Percentiles rank a stretch among this genome's conserved stretches.
These are phyloP conservation scores for Masnerella sp. DNA, from an alignment of 2,888 invertebrate genomes.

Conservation along the genomic window DNA sequence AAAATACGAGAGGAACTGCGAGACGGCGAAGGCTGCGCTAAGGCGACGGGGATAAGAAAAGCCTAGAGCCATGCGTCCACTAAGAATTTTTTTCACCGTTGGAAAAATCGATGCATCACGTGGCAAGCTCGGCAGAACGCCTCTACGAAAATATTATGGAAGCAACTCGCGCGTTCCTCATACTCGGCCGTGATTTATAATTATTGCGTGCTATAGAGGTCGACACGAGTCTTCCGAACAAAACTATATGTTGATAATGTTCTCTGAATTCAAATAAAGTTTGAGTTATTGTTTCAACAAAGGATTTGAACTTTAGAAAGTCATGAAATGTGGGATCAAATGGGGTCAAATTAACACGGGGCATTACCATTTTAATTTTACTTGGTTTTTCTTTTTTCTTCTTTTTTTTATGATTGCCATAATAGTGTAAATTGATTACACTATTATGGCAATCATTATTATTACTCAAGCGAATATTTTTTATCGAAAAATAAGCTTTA, in stretches of 20 bases:
- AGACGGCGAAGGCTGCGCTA: neutral
- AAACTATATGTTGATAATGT: constrained; percentile 13
- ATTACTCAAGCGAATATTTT: too few relatives aligned
- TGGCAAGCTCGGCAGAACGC: neutral
- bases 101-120: constrained; percentile 15
- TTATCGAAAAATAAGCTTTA: too few relatives aligned
- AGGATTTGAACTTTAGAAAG: too few relatives aligned
- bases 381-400: too few relatives aligned
- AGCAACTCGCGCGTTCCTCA: neutral
- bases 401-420: too few relatives aligned
- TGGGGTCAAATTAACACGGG: neutral
- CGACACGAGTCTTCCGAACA: constrained; percentile 10
- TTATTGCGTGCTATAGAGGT: constrained; percentile 7
- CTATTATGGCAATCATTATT: too few relatives aligned
- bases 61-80: neutral
- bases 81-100: neutral
- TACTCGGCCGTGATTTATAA: constrained; percentile 8
- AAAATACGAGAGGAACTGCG: constrained; percentile 27
- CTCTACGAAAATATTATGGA: constrained; percentile 2
- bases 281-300: too few relatives aligned
- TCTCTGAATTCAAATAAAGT: neutral
- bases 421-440: too few relatives aligned
- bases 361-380: too few relatives aligned
- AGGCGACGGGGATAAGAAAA: constrained; percentile 20
- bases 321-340: too few relatives aligned